phyloP scores from a whole-genome alignment of 1,140 invertebrate species.

The Calliopsis andreniformis region DNA sequence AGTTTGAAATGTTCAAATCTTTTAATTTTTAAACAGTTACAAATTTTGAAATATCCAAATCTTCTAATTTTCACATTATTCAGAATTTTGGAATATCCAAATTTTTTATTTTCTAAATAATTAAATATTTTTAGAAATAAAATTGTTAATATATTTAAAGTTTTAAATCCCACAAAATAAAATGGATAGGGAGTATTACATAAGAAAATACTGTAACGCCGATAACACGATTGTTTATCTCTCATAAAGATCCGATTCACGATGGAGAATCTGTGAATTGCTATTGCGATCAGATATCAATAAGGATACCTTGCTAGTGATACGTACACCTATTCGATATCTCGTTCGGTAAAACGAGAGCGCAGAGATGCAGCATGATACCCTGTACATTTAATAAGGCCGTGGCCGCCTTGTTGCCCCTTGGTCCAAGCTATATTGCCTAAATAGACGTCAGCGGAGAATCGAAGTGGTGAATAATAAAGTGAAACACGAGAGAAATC shows the following conservation, averaged over 20 bases:
- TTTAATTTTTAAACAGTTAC: no score
- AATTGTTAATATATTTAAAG: no score
- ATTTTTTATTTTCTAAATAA: no score
- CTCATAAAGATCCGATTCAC: neutral
- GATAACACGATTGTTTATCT: neutral
- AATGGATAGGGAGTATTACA: no score
- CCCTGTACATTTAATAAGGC: constrained; percentile 50
- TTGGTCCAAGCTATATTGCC: neutral
- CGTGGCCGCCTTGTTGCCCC: constrained; percentile 42
- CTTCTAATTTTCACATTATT: no score
- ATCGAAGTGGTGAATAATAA: constrained; percentile 13
- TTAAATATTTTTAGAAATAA: no score
- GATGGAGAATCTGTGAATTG: neutral
- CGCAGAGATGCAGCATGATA: constrained; percentile 1
- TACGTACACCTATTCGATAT: constrained; percentile 46
- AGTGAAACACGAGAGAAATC: constrained; percentile 5
- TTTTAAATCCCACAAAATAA: no score
- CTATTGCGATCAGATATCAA: constrained; percentile 41
- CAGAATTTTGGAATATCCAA: no score
- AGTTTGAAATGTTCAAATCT: no score
- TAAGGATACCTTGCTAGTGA: constrained; percentile 33
- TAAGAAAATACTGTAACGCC: no score
- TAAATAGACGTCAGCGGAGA: constrained; percentile 22
- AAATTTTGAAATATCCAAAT: no score
- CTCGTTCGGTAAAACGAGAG: constrained; percentile 4